Evolutionary conservation across 2,888 invertebrate species (phyloP).

Genomic region (Drosophila putrida): DNA sequence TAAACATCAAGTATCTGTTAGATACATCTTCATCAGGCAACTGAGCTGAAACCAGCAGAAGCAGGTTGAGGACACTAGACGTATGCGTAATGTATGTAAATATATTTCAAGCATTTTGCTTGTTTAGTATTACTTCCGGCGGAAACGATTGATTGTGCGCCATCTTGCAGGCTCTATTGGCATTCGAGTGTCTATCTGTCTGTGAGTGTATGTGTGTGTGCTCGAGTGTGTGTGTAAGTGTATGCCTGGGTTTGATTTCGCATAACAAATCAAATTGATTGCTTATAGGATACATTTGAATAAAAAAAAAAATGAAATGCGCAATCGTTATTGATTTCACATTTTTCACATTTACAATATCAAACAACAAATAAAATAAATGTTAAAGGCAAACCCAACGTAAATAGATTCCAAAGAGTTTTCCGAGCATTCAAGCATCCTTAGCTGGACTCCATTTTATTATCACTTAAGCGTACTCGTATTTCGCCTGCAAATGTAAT

Average conservation of each 20-base stretch:
- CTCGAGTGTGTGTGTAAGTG: conserved; percentile 8
- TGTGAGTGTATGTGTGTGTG: conserved; percentile 8
- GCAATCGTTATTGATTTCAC: conserved; percentile 73
- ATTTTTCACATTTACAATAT: conserved; percentile 54
- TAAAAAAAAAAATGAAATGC: conserved; percentile 64
- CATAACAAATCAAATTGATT: conserved; percentile 81
- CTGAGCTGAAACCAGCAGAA: conserved; percentile 20
- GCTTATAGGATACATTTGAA: conserved; percentile 70
- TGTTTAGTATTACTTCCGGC: conserved; percentile 77
- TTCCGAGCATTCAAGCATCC: conserved; percentile 3
- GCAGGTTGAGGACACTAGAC: conserved; percentile 59
- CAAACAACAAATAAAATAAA: conserved; percentile 3
- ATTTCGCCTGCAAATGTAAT: conserved; percentile 46
- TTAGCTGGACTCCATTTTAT: conserved; percentile 36
- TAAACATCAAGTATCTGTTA: conserved; percentile 80
- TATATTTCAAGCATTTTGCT: conserved; percentile 78
- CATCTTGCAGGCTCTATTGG: conserved; percentile 51
- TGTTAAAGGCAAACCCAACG: background rate
- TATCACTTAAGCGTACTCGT: conserved; percentile 42
- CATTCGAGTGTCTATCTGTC: conserved; percentile 36
- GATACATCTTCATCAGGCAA: conserved; percentile 78
- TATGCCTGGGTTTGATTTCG: conserved; percentile 56
- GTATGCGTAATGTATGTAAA: conserved; percentile 79
- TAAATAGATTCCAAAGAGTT: conserved; percentile 6
- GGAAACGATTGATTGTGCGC: conserved; percentile 78